Conservation (phyloP, 2,888 invertebrate species). For the Conomelus anceps region DNA sequence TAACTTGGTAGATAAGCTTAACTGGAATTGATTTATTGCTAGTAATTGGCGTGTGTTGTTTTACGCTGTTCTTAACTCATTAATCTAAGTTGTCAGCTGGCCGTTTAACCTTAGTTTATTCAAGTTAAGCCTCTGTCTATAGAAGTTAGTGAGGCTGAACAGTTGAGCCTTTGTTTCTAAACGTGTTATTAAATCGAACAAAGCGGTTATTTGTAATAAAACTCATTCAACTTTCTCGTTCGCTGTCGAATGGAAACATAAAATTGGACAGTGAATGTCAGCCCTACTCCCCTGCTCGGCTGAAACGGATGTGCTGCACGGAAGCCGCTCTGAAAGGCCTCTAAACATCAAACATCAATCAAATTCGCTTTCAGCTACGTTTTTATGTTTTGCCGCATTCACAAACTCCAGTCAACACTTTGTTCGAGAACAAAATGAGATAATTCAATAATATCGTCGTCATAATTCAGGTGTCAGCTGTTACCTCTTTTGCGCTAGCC, state of each 20-base stretch:
- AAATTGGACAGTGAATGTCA: background rate
- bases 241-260: background rate
- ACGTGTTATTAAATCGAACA: background rate
- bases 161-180: background rate
- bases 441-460: background rate
- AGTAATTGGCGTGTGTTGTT: too few species aligned
- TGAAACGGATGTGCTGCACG: background rate
- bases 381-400: background rate
- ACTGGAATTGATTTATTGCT: too few species aligned
- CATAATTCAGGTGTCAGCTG: background rate
- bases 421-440: background rate
- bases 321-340: too few species aligned
- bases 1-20: too few species aligned
- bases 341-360: background rate
- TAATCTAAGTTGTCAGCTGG: too few species aligned
- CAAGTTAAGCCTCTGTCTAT: too few species aligned
- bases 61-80: too few species aligned
- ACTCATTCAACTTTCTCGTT: background rate
- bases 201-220: background rate
- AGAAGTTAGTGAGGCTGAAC: too few species aligned
- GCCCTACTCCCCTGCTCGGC: too few species aligned
- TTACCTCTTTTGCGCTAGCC: too few species aligned
- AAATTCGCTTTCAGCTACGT: background rate
- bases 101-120: too few species aligned
- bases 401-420: background rate